Base-by-base conservation (phyloP, 2,888 invertebrate genomes). In the Cenopis cana region DNA sequence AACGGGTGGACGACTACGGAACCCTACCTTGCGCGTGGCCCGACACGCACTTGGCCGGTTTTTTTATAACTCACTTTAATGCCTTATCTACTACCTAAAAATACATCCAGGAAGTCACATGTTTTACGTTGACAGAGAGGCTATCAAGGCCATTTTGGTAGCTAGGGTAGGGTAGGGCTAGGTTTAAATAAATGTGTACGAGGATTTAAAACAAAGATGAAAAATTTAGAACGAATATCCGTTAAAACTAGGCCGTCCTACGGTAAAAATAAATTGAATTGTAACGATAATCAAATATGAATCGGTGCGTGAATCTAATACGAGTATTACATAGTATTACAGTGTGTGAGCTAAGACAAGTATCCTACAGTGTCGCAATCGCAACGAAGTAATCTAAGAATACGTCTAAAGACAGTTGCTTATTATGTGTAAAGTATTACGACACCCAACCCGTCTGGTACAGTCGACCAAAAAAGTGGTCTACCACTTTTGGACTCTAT, bases 341-440 rank as follows among this genome's bases (percentile, higher is more conserved):
- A 12, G 20, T 29, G 18, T 50, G n/a, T 18, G 14, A 33, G 20
- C 52, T 54, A 52, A 41, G 29, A 33, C 57, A 33, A 46, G 54
- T 60, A 55, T 49, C 56, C 41, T 41, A 65, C 10, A 6, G n/a
- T 69, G 56, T 62, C 52, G 57, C 24, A 69, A 69, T 60, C 36
- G 54, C 2, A 36, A 54, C n/a, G 36, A 52, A 54, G 33, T 46
- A 70, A 66, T 64, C 64, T 64, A 36, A 64, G 36, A 62, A 62
- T 52, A 14, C n/a, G 36, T 29, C 55, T 29, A 29, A 55, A 55
- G 29, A 55, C 55, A 29, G 50, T 17, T 17, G 52, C 24, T 60
- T 59, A 69, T 50, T 59, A 70, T 54, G 70, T 60, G 59, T 60
- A 70, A 65, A 65, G 36, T n/a, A 29, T 70, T 70, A 60, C 70